A percentile compares a stretch with the other conserved stretches of the same genome.
These are phyloP conservation scores for Trigoniulus corallinus DNA, from an alignment of 1,140 invertebrate genomes.

Conservation along the genomic window DNA sequence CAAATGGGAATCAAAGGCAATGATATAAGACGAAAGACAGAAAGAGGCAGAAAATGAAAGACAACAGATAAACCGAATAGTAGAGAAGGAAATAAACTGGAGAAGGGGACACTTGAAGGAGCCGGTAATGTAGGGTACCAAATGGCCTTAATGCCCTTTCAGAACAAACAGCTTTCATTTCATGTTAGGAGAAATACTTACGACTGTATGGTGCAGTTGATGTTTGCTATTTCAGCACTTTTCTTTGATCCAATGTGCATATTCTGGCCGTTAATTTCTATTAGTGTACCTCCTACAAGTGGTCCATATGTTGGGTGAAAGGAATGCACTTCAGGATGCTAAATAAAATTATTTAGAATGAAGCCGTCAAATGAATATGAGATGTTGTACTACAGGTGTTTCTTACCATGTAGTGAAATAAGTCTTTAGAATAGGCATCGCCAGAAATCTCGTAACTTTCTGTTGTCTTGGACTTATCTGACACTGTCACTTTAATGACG, in stretches of 20 bases:
- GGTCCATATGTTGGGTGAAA: conserved; percentile 14
- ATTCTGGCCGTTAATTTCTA: conserved; percentile 14
- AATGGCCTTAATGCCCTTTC: no score
- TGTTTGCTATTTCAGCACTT: no score
- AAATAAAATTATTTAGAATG: conserved; percentile 9
- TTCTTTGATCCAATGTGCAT: conserved; percentile 15
- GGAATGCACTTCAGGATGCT: conserved; percentile 9
- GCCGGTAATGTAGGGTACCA: no score
- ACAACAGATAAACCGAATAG: no score
- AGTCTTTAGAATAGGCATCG: not conserved
- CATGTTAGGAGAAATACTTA: no score
- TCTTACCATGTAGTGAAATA: conserved; percentile 13
- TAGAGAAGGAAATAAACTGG: no score
- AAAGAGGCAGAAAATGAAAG: no score
- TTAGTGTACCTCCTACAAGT: conserved; percentile 14
- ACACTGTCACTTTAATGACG: conserved; percentile 7
- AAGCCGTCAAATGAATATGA: conserved; percentile 18
- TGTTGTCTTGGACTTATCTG: conserved; percentile 7
- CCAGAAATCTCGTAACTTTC: conserved; percentile 13
- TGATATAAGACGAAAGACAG: no score
- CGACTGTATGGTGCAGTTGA: no score
- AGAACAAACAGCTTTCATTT: no score
- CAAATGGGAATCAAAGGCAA: no score
- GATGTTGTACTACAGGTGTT: not conserved
- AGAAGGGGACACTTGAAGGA: no score